phyloP scores from a whole-genome alignment of 2,888 invertebrate genomes.

The Machimus rusticus region DNA sequence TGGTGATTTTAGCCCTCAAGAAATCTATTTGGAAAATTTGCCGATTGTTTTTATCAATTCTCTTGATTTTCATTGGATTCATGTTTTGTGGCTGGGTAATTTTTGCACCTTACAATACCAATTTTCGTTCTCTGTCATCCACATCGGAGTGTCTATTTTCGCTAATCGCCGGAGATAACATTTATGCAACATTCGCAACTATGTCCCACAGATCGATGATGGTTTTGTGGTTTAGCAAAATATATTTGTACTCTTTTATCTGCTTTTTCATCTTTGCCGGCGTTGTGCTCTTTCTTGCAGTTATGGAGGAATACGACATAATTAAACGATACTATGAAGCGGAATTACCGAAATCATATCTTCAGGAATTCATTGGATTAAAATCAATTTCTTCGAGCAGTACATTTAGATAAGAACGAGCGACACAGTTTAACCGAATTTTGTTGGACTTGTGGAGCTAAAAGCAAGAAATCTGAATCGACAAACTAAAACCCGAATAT shows the following conservation, averaged over 20 bases:
- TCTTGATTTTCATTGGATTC: constrained; percentile 94
- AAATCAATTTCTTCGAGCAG: constrained; percentile 70
- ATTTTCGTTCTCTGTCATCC: constrained; percentile 87
- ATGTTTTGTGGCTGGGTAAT: constrained; percentile 98
- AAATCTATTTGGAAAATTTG: constrained; percentile 94
- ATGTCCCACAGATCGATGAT: constrained; percentile 83
- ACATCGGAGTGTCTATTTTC: constrained; percentile 98
- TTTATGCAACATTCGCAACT: constrained; percentile 98
- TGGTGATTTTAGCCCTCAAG: constrained; percentile 94
- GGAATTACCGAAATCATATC: constrained; percentile 86
- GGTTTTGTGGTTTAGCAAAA: constrained; percentile 93
- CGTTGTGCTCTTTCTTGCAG: constrained; percentile 95
- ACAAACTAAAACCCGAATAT: background rate
- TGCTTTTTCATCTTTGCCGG: constrained; percentile 98
- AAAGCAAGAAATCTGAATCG: background rate
- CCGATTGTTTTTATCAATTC: constrained; percentile 90
- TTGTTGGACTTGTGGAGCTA: constrained; percentile 54
- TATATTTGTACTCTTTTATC: constrained; percentile 95
- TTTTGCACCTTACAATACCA: constrained; percentile 97
- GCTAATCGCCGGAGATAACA: constrained; percentile 97
- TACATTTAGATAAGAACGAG: constrained; percentile 64
- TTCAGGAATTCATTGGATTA: constrained; percentile 80
- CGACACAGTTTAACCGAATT: constrained; percentile 66
- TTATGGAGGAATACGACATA: constrained; percentile 99
- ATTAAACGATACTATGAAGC: constrained; percentile 90